Percentiles rank a stretch among this genome's conserved stretches.
These are phyloP conservation scores for Microtus californicus DNA, from an alignment of 2,797 vertebrate species.

Conservation along the genomic window DNA sequence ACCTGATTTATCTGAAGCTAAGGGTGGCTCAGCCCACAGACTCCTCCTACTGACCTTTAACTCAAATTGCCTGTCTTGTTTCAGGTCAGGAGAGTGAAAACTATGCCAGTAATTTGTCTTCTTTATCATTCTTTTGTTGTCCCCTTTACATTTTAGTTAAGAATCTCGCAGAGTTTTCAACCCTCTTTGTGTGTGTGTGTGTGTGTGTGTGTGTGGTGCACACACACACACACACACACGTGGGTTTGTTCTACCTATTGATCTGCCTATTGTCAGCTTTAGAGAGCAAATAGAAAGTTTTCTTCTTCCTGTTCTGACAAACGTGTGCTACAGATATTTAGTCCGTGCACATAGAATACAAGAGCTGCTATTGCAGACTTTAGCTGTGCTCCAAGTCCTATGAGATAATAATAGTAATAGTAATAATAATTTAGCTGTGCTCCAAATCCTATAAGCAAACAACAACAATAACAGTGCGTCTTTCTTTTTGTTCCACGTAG, in stretches of 20 bases:
- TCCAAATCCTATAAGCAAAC: background rate
- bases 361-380: background rate
- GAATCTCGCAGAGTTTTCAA: background rate
- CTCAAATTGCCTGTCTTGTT: background rate
- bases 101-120: too few species aligned
- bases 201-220: too few species aligned
- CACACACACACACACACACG: too few species aligned
- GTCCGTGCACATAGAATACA: background rate
- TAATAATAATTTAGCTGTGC: background rate
- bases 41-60: accelerated
- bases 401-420: too few species aligned
- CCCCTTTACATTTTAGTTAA: accelerated
- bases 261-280: background rate
- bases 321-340: background rate
- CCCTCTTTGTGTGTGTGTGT: too few species aligned
- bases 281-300: background rate
- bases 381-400: background rate
- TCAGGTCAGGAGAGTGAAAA: background rate
- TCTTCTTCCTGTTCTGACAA: background rate
- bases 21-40: background rate
- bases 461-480: background rate
- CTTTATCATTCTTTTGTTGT: background rate
- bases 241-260: background rate
- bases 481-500: background rate
- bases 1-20: too few species aligned